Evolutionary conservation across 1,140 invertebrate genomes (phyloP).

Genomic region (Pomacea maculata): DNA sequence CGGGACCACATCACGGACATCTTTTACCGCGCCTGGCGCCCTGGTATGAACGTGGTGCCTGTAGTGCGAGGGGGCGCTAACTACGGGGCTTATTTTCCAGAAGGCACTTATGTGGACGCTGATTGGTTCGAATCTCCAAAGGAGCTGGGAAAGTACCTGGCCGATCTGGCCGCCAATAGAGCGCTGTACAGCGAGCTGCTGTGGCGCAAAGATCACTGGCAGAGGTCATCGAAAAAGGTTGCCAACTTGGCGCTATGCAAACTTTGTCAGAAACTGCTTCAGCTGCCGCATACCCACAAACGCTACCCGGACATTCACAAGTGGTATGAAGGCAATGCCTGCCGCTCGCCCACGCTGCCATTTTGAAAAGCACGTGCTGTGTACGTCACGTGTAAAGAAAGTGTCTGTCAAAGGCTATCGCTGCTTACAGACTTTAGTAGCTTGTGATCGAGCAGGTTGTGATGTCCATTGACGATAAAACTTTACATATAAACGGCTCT

Average conservation of each 20-base stretch:
- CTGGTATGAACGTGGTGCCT: constrained; percentile 70
- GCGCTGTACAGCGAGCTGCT: constrained; percentile 54
- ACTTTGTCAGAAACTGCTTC: constrained; percentile 8
- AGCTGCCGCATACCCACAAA: neutral
- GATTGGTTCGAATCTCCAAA: constrained; percentile 67
- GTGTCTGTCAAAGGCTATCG: too few relatives aligned
- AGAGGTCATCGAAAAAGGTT: neutral
- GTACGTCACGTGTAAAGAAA: too few relatives aligned
- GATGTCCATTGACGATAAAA: too few relatives aligned
- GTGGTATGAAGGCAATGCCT: constrained; percentile 2
- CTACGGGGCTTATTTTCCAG: constrained; percentile 72
- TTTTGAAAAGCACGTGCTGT: too few relatives aligned
- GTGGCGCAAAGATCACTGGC: constrained; percentile 20
- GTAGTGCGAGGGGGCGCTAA: constrained; percentile 74
- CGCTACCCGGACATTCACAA: constrained; percentile 8
- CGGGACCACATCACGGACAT: constrained; percentile 88
- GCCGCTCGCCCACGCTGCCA: neutral
- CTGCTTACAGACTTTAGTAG: too few relatives aligned
- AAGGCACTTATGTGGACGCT: constrained; percentile 74
- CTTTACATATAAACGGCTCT: too few relatives aligned
- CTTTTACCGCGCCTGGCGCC: constrained; percentile 70
- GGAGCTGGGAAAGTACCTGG: constrained; percentile 69
- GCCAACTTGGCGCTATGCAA: constrained; percentile 3
- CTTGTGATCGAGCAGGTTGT: too few relatives aligned
- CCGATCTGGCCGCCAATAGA: constrained; percentile 61